These are phyloP conservation scores for Antedon mediterranea DNA, from an alignment of 53 echinoderm and acorn worm genomes.

Conservation along the genomic window DNA sequence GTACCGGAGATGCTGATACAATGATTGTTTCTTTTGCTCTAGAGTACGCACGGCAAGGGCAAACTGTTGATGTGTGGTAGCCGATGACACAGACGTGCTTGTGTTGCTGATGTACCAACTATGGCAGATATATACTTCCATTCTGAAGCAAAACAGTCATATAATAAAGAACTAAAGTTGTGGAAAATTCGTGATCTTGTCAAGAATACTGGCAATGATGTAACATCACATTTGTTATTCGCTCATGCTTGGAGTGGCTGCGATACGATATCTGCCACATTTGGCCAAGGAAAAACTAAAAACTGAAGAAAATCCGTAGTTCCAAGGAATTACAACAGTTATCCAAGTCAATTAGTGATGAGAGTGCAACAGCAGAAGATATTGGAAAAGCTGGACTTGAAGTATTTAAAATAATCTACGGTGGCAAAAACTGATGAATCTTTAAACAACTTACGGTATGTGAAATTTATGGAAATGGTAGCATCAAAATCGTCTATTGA, in stretches of 20 bases:
- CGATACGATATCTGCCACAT: neutral
- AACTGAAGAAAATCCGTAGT: no score
- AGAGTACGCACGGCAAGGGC: neutral
- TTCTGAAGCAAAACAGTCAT: conserved; percentile 4
- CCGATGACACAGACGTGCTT: neutral
- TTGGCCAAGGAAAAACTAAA: neutral
- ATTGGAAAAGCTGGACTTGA: conserved; percentile 4
- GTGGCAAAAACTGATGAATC: neutral
- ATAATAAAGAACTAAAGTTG: neutral
- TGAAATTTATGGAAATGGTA: conserved; percentile 4
- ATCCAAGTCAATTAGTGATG: no score
- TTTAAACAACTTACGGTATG: neutral
- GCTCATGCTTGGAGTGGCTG: neutral
- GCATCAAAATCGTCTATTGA: neutral
- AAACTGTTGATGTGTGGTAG: neutral
- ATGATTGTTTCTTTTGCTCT: neutral
- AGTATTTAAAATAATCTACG: neutral
- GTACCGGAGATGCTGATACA: conserved; percentile 4
- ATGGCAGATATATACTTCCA: conserved; percentile 9
- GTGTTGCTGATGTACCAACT: neutral
- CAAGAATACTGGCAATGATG: neutral
- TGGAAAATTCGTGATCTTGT: neutral
- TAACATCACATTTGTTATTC: neutral
- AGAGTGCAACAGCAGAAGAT: neutral
- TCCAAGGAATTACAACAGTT: no score